Evolutionary conservation across 2,888 invertebrate species (phyloP).

Genomic region (Salpingus planirostris): DNA sequence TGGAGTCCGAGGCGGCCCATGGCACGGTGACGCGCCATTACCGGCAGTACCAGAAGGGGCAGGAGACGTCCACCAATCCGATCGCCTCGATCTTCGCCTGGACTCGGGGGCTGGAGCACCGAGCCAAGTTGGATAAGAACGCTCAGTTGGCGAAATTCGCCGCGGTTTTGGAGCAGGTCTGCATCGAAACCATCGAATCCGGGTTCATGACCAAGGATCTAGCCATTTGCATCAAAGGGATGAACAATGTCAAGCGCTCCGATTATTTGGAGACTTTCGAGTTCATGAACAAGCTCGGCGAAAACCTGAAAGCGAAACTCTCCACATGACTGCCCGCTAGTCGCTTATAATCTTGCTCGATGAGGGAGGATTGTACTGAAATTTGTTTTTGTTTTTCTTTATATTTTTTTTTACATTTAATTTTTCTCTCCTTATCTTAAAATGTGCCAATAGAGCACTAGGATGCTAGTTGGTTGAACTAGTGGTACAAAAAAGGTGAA

Average conservation of each 20-base stretch:
- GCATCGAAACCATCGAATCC: constrained; percentile 88
- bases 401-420: not conserved
- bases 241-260: constrained; percentile 61
- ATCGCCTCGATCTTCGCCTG: constrained; percentile 99
- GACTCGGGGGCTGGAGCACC: constrained; percentile 83
- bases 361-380: not conserved
- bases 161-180: constrained; percentile 79
- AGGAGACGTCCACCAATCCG: constrained; percentile 97
- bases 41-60: constrained; percentile 81
- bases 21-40: constrained; percentile 57
- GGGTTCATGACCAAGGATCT: constrained; percentile 98
- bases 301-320: constrained; percentile 67
- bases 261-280: constrained; percentile 97
- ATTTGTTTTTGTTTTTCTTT: not conserved
- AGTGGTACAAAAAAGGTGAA: not conserved
- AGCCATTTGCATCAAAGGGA: constrained; percentile 95
- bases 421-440: no score
- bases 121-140: constrained; percentile 90
- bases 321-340: constrained; percentile 43
- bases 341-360: constrained; percentile 4
- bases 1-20: constrained; percentile 97
- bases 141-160: constrained; percentile 66
- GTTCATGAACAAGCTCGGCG: constrained; percentile 90
- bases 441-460: no score
- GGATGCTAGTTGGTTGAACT: no score